phyloP scores from a whole-genome alignment of 1,140 invertebrate genomes.

The Tyrophagus putrescentiae region DNA sequence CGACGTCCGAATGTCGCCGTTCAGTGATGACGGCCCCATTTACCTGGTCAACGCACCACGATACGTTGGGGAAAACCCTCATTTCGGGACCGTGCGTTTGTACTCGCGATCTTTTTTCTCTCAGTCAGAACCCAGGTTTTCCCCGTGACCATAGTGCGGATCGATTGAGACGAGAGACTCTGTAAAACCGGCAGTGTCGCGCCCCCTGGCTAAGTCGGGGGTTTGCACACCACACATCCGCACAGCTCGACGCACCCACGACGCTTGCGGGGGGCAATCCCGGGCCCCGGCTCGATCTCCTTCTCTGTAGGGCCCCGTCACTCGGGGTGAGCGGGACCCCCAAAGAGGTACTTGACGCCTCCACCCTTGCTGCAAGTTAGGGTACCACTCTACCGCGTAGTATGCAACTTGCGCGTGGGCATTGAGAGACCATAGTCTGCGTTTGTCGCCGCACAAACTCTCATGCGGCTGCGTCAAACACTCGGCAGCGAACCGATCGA shows the following conservation, averaged over 20 bases:
- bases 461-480: not conserved
- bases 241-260: not conserved
- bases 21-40: not conserved
- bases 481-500: not conserved
- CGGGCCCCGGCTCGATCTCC: not conserved
- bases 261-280: too few relatives aligned
- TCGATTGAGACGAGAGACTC: not conserved
- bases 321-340: not conserved
- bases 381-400: not conserved
- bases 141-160: not conserved
- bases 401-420: not conserved
- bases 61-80: not conserved
- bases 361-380: not conserved
- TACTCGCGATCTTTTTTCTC: too few relatives aligned
- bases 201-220: not conserved
- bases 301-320: not conserved
- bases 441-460: too few relatives aligned
- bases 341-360: not conserved
- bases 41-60: not conserved
- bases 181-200: too few relatives aligned
- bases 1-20: not conserved
- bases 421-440: not conserved
- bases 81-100: not conserved
- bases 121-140: not conserved
- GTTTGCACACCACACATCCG: not conserved